Base-by-base conservation (phyloP, 2,888 invertebrate species). In the Polydrusus tereticollis region DNA sequence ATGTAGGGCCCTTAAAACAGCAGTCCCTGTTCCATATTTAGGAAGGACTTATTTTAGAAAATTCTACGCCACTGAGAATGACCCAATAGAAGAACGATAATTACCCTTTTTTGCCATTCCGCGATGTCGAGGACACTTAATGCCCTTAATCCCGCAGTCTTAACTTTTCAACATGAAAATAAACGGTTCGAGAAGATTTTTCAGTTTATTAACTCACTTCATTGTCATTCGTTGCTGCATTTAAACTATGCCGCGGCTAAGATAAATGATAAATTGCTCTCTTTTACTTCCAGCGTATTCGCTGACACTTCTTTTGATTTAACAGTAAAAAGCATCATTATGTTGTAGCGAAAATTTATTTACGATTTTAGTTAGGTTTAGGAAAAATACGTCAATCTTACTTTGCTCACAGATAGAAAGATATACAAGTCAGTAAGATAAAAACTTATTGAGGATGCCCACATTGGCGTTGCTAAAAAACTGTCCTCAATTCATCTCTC, bases 131-230 rank as follows among this genome's bases (percentile, higher is more conserved):
- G 72, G 77, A 66, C 63, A 63, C 72, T 75, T 77, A 75, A 77
- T 76, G 75, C 76, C 76, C 76, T 76, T 76, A 75, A 75, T 75
- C 75, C 68, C 52, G 69, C 72, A 72, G 69, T 76, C 74, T 77
- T 75, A 76, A 76, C 72, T 76, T 74, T 70, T 64, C 72, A 70
- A 76, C 75, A 72, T 69, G 69, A 72, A 75, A 77, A 73, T 76
- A 76, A 74, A 75, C 75, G 76, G 71, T 72, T 68, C 64, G 45
- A 45, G 64, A 64, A 64, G 68, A 72, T 72, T 72, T 72, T 69
- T 72, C 72, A 72, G 68, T 72, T 68, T 68, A 72, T 72, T 72
- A 58, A 72, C 67, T 67, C 67, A 43, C 57, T 67, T 62, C 58
- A 72, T 72, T 72, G 72, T 67, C 67, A 62, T 63, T 72, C 66